Conservation (phyloP, 92 coral and sea anemone species). For the Isaurus tuberculatus region DNA sequence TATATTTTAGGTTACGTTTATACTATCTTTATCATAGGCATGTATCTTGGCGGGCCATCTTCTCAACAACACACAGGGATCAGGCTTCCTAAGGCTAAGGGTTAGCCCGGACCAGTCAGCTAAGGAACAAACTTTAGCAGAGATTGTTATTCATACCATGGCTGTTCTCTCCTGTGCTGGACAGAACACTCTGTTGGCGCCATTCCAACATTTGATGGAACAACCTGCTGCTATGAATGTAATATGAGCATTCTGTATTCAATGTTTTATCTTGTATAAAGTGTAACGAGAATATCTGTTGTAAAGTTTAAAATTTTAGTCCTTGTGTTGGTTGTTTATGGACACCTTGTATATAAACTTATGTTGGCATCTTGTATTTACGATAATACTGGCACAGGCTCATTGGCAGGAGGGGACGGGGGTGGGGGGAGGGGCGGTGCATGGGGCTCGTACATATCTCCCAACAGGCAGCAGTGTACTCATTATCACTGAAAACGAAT, state of each 20-base stretch:
- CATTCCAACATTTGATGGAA: constrained; percentile 67
- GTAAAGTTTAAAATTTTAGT: too few relatives aligned
- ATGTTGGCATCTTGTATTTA: too few relatives aligned
- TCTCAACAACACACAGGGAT: constrained; percentile 68
- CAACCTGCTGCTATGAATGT: constrained; percentile 74
- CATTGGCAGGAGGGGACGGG: too few relatives aligned
- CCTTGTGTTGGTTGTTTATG: too few relatives aligned
- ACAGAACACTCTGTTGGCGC: constrained; percentile 56
- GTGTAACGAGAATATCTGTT: background rate
- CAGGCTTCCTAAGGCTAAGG: constrained; percentile 55
- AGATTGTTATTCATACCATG: constrained; percentile 67
- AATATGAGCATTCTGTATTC: background rate
- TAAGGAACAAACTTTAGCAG: constrained; percentile 61
- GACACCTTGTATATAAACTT: too few relatives aligned
- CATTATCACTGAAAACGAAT: too few relatives aligned
- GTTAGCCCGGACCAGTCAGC: constrained; percentile 64
- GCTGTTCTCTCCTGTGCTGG: constrained; percentile 61
- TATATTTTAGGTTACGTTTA: background rate
- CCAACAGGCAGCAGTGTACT: too few relatives aligned
- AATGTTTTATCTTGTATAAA: background rate
- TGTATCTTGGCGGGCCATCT: constrained; percentile 67
- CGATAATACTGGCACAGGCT: too few relatives aligned
- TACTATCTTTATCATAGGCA: constrained; percentile 30
- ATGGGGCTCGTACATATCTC: too few relatives aligned
- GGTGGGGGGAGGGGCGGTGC: too few relatives aligned